Base-by-base conservation (phyloP, 2,113 vertebrate species). In the Oncorhynchus tshawytscha region DNA sequence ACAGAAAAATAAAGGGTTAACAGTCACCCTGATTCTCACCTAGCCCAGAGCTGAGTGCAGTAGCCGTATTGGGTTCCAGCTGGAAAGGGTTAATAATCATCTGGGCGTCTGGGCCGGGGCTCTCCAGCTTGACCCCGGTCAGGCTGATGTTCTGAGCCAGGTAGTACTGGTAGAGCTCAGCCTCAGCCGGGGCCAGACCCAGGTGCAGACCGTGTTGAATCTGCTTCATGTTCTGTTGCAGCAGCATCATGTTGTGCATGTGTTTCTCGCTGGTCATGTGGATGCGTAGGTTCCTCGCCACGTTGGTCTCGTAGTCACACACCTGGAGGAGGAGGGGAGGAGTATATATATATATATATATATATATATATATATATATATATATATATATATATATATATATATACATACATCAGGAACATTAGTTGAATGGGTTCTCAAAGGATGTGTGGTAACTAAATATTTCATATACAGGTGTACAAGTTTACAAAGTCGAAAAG, bases 151-250 rank as follows among this genome's bases (percentile, higher is more conserved):
- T 99, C 91, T 99, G 98, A 84, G 97, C 98, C 93, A 99, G 94
- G 94, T 99, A 99, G 94, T 99, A 99, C 93, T 99, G 98, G 86
- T 99, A 99, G 51, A 99, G 96, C 92, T 99, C 98, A 3, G 98
- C 98, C 91, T 99, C 98, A 0, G 98, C 97, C 0, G 98, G 98
- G 0, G 97, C 97, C 75, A 99, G 95, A 82, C 97, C 97, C 91
- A 99, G 84, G 89, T 99, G 98, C 90, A 99, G 95, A 89, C 97
- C 98, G 90, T 99, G 98, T 92, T 99, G 98, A 88, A 99, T 97
- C 93, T 99, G 97, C 87, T 99, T 99, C 98, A 99, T 98, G 94
- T 99, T 99, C 93, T 99, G 98, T 91, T 99, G 97, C 92, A 99
- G 90, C 60, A 99, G 95, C 97, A 99, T 98, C 97, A 99, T 98